A percentile compares a stretch with the other conserved stretches of the same genome.
Conservation (phyloP, 2,797 vertebrate species). For the Sparidentex hasta region DNA sequence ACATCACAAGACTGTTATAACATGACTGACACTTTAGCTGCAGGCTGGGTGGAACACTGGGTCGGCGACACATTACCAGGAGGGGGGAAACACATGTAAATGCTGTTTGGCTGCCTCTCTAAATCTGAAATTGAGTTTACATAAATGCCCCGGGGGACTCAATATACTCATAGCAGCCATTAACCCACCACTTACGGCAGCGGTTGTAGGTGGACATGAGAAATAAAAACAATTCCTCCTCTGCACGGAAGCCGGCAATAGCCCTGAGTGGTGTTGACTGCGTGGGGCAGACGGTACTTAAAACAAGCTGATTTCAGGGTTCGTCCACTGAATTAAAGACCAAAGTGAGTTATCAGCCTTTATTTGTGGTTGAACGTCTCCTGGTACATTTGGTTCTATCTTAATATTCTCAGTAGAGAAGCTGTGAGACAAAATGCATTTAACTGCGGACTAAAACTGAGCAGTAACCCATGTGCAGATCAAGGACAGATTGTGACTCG, state of each 20-base stretch:
- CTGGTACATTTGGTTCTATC: neutral
- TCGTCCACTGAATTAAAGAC: neutral
- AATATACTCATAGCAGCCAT: slow-evolving; percentile 14
- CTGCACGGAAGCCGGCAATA: neutral
- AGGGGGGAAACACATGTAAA: slow-evolving; percentile 22
- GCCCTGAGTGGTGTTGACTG: neutral
- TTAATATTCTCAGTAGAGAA: neutral
- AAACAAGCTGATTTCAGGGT: neutral
- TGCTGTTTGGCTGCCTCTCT: slow-evolving; percentile 18
- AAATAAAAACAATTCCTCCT: slow-evolving; percentile 29
- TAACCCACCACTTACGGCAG: neutral
- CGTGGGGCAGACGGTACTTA: neutral
- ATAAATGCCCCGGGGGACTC: neutral
- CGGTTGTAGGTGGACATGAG: slow-evolving; percentile 8
- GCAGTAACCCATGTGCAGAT: neutral
- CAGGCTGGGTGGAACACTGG: neutral
- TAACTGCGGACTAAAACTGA: neutral
- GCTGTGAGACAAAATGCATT: neutral
- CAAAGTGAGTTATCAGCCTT: neutral
- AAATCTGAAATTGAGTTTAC: slow-evolving; percentile 14
- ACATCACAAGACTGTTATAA: slow-evolving; percentile 20
- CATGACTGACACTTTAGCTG: neutral
- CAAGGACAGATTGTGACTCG: neutral
- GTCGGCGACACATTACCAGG: slow-evolving; percentile 3
- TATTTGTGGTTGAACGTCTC: neutral